These are phyloP conservation scores for Clunio marinus DNA, from an alignment of 2,888 invertebrate genomes.

Conservation along the genomic window DNA sequence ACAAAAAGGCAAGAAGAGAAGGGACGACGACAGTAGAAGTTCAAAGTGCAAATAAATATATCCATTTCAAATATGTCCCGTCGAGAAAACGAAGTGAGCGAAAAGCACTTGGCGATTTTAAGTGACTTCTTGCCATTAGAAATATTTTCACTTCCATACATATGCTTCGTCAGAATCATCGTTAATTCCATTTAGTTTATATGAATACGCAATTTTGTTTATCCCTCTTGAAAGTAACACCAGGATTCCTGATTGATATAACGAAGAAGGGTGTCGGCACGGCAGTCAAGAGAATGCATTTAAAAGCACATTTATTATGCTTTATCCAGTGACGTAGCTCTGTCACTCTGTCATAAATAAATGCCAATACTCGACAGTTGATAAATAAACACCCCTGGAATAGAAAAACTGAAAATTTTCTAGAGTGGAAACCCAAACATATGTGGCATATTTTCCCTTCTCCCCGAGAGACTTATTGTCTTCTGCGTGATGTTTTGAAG, in stretches of 20 bases:
- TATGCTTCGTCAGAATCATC: no score
- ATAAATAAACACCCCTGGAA: background rate
- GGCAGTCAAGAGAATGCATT: conserved; percentile 31
- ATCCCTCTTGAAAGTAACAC: conserved; percentile 4
- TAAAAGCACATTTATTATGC: conserved; percentile 36
- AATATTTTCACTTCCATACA: background rate
- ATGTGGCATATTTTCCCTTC: conserved; percentile 32
- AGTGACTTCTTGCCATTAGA: conserved; percentile 36
- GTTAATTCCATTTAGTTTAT: background rate
- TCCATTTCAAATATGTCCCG: conserved; percentile 33
- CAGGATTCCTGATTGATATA: conserved; percentile 35
- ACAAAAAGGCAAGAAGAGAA: no score
- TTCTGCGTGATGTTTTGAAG: conserved; percentile 37
- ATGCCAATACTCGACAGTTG: no score
- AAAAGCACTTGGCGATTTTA: conserved; percentile 39
- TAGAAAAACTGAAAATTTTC: background rate
- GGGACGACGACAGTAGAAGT: background rate
- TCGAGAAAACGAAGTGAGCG: conserved; percentile 32
- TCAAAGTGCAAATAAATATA: conserved; percentile 39
- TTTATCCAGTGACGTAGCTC: background rate
- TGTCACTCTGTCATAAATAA: background rate
- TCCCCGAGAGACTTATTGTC: conserved; percentile 34
- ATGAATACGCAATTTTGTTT: conserved; percentile 15
- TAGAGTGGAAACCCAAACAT: conserved; percentile 38
- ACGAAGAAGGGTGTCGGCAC: conserved; percentile 19